Evolutionary conservation across 1,140 invertebrate species (phyloP).

Genomic region (Spodoptera litura): DNA sequence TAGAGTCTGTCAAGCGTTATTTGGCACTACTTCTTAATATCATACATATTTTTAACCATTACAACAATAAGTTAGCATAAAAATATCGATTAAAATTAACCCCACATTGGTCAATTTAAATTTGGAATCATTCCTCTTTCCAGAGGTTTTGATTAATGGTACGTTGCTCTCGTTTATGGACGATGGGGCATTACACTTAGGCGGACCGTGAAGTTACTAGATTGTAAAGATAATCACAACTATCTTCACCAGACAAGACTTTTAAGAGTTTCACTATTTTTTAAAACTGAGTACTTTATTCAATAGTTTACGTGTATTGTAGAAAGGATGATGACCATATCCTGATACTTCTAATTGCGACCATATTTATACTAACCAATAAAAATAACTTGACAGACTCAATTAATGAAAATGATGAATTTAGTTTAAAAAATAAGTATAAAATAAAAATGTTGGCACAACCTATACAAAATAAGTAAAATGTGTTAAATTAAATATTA

Average conservation of each 20-base stretch:
- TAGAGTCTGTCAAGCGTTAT: constrained; percentile 40
- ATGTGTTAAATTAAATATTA: background rate
- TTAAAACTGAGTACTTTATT: too few species aligned
- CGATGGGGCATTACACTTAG: constrained; percentile 4
- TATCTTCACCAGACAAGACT: background rate
- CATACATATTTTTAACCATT: background rate
- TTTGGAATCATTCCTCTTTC: background rate
- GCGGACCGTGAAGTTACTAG: constrained; percentile 25
- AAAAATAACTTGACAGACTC: constrained; percentile 30
- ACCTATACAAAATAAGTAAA: constrained; percentile 1
- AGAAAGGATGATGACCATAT: background rate
- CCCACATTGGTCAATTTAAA: constrained; percentile 1
- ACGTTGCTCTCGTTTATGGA: background rate
- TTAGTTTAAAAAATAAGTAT: background rate
- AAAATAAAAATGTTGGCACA: constrained; percentile 10
- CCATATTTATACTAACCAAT: background rate
- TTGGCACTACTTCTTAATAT: constrained; percentile 24
- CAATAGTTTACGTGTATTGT: too few species aligned
- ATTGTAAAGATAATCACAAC: background rate
- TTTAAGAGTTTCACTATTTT: too few species aligned
- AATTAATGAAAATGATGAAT: background rate
- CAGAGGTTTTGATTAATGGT: background rate
- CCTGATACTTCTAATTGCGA: constrained; percentile 6
- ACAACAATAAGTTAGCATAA: background rate
- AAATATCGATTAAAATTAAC: background rate